Conservation (phyloP, 1,140 invertebrate species). For the Ceratina australensis region DNA sequence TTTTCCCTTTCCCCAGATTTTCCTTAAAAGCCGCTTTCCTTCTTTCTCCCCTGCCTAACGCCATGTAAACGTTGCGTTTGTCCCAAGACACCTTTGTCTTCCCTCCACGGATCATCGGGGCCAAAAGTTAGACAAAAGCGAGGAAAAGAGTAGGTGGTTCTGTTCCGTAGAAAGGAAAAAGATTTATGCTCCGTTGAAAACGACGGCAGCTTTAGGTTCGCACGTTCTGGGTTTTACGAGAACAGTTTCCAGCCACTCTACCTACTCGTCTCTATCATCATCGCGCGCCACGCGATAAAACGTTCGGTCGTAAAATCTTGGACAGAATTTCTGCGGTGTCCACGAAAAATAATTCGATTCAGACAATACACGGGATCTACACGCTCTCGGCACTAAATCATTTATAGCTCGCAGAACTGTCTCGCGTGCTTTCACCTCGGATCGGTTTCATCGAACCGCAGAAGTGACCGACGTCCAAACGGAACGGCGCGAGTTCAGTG, state of each 20-base stretch:
- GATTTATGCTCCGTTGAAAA: not conserved
- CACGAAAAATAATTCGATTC: not conserved
- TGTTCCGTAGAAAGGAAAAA: not conserved
- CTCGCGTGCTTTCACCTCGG: not conserved
- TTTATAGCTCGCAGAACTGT: not conserved
- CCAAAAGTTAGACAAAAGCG: slow-evolving; percentile 1
- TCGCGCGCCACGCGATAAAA: not conserved
- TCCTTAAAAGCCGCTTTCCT: not conserved
- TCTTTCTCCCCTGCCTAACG: not conserved
- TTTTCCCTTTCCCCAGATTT: not conserved
- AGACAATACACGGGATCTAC: not conserved
- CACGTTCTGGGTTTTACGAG: not conserved
- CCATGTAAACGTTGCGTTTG: not conserved
- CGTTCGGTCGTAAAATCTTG: not conserved
- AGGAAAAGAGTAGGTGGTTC: not conserved
- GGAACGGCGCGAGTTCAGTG: slow-evolving; percentile 54
- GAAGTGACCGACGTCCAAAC: slow-evolving; percentile 12
- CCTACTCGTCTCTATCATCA: no score
- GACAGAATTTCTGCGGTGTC: not conserved
- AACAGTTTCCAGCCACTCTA: not conserved
- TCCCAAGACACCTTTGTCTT: not conserved
- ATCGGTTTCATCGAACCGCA: not conserved
- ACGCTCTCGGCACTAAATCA: not conserved
- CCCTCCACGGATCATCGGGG: not conserved
- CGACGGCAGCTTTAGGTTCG: not conserved